Conservation (phyloP, 2,888 invertebrate species). For the Amiota mariae region DNA sequence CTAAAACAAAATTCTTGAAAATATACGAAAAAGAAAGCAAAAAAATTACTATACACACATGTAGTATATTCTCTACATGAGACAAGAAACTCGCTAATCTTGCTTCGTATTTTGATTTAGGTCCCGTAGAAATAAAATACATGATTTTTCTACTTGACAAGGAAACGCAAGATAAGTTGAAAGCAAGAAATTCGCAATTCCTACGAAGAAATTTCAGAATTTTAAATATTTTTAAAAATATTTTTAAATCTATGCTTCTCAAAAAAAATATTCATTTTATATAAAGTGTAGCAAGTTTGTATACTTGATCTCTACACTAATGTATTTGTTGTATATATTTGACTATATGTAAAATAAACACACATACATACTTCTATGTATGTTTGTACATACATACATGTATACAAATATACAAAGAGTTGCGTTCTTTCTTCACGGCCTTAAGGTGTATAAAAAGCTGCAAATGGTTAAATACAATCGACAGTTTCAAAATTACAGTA, state of each 20-base stretch:
- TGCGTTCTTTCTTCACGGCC: no score
- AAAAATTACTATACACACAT: background rate
- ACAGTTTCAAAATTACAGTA: no score
- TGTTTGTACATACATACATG: background rate
- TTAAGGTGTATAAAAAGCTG: no score
- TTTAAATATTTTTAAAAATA: conserved; percentile 40
- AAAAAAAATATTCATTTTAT: conserved; percentile 25
- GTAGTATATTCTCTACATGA: conserved; percentile 4
- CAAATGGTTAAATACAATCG: no score
- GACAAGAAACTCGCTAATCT: conserved; percentile 27
- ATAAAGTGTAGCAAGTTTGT: no score
- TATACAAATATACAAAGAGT: background rate
- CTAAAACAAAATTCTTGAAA: background rate
- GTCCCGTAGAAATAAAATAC: conserved; percentile 59
- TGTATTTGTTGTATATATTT: background rate
- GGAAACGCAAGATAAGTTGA: conserved; percentile 43
- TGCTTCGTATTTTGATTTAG: conserved; percentile 41
- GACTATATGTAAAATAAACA: background rate
- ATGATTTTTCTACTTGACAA: conserved; percentile 54
- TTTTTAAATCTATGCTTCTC: conserved; percentile 46
- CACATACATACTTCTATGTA: background rate
- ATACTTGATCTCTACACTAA: background rate
- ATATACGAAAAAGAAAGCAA: background rate
- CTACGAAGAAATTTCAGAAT: conserved; percentile 40
- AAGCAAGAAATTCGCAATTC: conserved; percentile 45